These are phyloP conservation scores for Nipponacmea schrenckii DNA, from an alignment of 2,888 invertebrate genomes.

Conservation along the genomic window DNA sequence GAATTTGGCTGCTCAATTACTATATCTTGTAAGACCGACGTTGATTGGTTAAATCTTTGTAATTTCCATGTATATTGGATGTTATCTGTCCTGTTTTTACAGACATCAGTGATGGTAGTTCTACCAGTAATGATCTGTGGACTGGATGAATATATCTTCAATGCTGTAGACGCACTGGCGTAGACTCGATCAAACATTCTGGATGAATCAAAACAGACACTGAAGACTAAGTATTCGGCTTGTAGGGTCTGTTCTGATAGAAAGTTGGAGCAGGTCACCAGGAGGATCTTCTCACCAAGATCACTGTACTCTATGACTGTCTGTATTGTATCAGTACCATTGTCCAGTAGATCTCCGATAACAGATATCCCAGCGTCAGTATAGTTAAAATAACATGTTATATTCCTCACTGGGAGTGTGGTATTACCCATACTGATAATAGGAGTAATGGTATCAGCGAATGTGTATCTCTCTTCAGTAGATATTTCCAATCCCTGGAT, in stretches of 20 bases:
- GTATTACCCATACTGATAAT: background rate
- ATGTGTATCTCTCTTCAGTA: background rate
- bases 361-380: background rate
- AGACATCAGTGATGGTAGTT: background rate
- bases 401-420: background rate
- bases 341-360: background rate
- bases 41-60: background rate
- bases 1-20: background rate
- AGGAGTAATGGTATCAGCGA: background rate
- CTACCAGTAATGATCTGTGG: background rate
- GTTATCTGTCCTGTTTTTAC: background rate
- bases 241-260: conserved; percentile 8
- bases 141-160: background rate
- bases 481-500: background rate
- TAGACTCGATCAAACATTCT: conserved; percentile 13
- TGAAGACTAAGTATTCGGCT: conserved; percentile 13
- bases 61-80: background rate
- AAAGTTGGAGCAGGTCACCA: conserved; percentile 15
- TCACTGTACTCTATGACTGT: background rate
- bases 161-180: background rate
- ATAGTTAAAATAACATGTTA: background rate
- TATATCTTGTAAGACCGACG: background rate
- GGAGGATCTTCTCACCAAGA: background rate
- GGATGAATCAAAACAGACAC: conserved; percentile 16
- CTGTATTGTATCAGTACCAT: background rate